A percentile compares a stretch with the other conserved stretches of the same genome.
phyloP scores from a whole-genome alignment of 2,888 invertebrate species.

The Oscheius sp. region DNA sequence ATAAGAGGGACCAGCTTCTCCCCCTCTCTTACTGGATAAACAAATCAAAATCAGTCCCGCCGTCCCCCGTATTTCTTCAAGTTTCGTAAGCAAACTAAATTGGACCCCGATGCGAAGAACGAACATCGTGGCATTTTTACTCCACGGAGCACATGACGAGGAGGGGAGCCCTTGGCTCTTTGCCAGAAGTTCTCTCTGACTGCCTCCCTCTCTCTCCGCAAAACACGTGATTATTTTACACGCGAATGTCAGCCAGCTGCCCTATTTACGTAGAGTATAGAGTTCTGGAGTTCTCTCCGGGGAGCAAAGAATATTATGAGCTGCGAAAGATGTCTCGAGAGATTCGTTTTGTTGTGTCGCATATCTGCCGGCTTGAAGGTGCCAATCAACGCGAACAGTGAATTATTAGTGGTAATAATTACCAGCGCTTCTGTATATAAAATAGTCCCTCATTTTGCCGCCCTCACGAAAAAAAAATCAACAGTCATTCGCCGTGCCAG shows the following conservation, averaged over 20 bases:
- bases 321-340: slow-evolving; percentile 12
- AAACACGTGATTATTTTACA: slow-evolving; percentile 32
- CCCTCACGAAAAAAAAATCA: slow-evolving; percentile 10
- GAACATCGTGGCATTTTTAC: background rate
- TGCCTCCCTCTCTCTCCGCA: slow-evolving; percentile 3
- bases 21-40: background rate
- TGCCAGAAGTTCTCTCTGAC: slow-evolving; percentile 31
- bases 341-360: slow-evolving; percentile 4
- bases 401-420: too few relatives aligned
- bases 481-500: slow-evolving; percentile 14
- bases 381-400: background rate
- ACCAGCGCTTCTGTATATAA: background rate
- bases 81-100: too few relatives aligned
- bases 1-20: background rate
- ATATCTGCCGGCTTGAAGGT: background rate
- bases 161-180: slow-evolving; percentile 11
- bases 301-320: slow-evolving; percentile 25
- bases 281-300: slow-evolving; percentile 31
- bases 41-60: background rate
- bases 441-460: slow-evolving; percentile 2
- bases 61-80: too few relatives aligned
- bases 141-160: slow-evolving; percentile 27
- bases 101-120: background rate
- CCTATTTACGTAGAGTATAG: slow-evolving; percentile 26
- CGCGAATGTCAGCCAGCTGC: slow-evolving; percentile 32